These are phyloP conservation scores for Eueides isabella DNA, from an alignment of 1,140 invertebrate genomes.

Conservation along the genomic window DNA sequence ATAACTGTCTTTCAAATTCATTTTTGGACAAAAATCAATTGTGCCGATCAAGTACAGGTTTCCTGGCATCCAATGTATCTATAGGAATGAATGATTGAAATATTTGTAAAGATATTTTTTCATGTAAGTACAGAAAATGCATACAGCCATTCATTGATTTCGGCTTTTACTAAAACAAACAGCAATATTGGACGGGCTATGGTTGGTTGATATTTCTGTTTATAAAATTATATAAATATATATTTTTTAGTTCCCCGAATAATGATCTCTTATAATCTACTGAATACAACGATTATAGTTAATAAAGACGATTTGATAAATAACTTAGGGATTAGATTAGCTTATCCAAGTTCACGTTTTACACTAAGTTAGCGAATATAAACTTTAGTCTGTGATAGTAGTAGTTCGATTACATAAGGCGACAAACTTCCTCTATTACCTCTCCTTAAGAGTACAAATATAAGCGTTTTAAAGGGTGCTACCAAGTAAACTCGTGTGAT, in stretches of 20 bases:
- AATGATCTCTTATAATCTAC: neutral
- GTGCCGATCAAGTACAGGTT: neutral
- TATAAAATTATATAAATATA: too few species aligned
- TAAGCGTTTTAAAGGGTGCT: slow-evolving; percentile 62
- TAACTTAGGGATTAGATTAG: neutral
- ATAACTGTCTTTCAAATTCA: slow-evolving; percentile 21
- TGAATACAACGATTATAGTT: neutral
- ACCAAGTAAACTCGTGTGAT: slow-evolving; percentile 49
- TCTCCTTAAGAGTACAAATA: slow-evolving; percentile 66
- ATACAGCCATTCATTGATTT: neutral
- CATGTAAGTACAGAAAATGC: neutral
- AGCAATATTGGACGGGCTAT: neutral
- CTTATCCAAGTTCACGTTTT: slow-evolving; percentile 41
- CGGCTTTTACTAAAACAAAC: neutral
- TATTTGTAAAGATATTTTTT: slow-evolving; percentile 1
- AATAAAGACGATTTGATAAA: neutral
- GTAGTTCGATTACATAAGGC: slow-evolving; percentile 65
- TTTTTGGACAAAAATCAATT: slow-evolving; percentile 1
- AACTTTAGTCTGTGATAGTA: slow-evolving; percentile 59
- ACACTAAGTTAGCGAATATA: slow-evolving; percentile 69
- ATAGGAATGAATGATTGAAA: neutral
- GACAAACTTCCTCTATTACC: slow-evolving; percentile 65
- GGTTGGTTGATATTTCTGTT: neutral
- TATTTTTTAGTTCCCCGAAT: neutral
- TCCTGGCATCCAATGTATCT: neutral